Conservation (phyloP, 2,113 vertebrate genomes). For the Aramus guarauna region DNA sequence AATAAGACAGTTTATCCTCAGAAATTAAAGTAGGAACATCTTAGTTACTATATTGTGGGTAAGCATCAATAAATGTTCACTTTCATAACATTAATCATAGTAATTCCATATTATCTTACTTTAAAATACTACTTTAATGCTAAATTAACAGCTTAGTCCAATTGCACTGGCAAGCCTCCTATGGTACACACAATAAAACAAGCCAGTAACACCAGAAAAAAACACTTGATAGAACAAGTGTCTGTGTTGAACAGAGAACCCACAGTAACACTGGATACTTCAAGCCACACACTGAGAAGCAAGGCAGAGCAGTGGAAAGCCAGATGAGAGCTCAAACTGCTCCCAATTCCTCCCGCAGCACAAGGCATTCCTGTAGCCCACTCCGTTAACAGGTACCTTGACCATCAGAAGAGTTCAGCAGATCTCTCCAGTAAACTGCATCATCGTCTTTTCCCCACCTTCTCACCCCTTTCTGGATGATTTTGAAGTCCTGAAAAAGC, state of each 20-base stretch:
- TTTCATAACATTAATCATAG: neutral
- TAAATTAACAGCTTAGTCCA: neutral
- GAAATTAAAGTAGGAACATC: neutral
- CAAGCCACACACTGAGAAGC: rapidly evolving
- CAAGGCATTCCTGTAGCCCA: neutral
- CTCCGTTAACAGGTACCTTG: neutral
- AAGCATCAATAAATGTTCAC: neutral
- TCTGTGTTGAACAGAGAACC: neutral
- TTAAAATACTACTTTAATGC: neutral
- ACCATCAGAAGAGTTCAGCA: neutral
- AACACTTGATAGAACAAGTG: neutral
- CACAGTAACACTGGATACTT: neutral
- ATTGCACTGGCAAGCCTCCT: neutral
- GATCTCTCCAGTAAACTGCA: neutral
- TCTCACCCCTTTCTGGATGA: neutral
- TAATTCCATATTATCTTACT: neutral
- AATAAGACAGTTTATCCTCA: neutral
- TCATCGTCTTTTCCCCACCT: rapidly evolving
- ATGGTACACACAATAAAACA: neutral
- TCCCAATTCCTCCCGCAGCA: neutral
- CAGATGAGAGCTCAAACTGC: neutral
- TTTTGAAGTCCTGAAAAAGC: neutral
- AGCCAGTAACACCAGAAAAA: neutral
- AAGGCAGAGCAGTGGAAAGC: neutral
- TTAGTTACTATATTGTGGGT: neutral